A percentile compares a stretch with the other conserved stretches of the same genome.
Conservation (phyloP, 2,797 vertebrate genomes). For the Tapera naevia region DNA sequence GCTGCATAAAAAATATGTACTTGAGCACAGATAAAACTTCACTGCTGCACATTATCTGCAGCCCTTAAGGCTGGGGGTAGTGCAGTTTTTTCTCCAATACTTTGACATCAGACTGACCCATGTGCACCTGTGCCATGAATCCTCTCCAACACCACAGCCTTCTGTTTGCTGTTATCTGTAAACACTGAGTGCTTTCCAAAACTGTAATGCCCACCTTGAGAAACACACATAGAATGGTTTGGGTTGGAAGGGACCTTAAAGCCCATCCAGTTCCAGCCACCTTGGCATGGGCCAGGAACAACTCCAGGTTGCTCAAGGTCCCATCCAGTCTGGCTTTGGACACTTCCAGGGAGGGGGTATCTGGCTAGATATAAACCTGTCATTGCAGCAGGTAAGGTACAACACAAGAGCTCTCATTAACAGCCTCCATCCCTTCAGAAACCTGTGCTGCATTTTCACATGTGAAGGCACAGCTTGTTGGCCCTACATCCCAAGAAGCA, state of each 20-base stretch:
- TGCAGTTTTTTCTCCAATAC: background rate
- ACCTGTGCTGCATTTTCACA: rapidly evolving
- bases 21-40: constrained; percentile 41
- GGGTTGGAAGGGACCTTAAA: too few species aligned
- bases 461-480: background rate
- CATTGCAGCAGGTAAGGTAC: background rate
- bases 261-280: too few species aligned
- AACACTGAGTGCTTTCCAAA: background rate
- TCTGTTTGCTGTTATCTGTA: background rate
- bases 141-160: background rate
- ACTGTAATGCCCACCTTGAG: background rate
- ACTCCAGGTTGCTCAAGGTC: too few species aligned
- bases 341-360: too few species aligned
- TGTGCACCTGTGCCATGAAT: background rate
- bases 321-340: too few species aligned
- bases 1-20: constrained; percentile 30
- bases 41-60: background rate
- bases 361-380: background rate
- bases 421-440: background rate
- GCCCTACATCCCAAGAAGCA: rapidly evolving
- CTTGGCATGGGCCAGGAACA: too few species aligned
- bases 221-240: background rate
- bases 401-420: background rate
- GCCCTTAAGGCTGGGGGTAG: background rate
- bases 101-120: background rate